phyloP scores from a whole-genome alignment of 2,797 vertebrate genomes.

The Centroberyx gerrardi region DNA sequence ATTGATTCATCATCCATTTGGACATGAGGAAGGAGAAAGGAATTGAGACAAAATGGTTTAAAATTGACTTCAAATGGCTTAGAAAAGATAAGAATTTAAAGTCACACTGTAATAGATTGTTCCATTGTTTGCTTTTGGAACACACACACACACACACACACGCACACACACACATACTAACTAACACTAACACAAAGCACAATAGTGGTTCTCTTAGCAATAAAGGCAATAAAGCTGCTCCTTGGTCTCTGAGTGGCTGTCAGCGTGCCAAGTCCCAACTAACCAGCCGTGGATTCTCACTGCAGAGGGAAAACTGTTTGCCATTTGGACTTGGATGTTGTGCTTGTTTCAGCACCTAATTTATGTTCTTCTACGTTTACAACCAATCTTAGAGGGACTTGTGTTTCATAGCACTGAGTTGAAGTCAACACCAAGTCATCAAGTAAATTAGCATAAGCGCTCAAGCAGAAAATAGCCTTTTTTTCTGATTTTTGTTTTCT shows the following conservation, averaged over 20 bases:
- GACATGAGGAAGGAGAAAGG: no score
- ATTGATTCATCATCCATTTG: no score
- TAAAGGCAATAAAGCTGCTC: no score
- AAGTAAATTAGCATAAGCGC: conserved; percentile 3
- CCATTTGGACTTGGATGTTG: not conserved
- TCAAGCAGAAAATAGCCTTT: conserved; percentile 34
- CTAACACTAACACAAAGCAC: not conserved
- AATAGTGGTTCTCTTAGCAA: no score
- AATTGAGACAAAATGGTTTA: no score
- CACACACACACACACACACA: conserved; percentile 3
- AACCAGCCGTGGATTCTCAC: not conserved
- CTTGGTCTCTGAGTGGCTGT: no score
- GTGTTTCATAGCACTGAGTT: not conserved
- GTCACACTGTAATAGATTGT: no score
- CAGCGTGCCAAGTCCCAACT: not conserved
- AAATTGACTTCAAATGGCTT: no score
- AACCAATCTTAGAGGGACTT: not conserved
- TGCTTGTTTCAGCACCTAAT: not conserved
- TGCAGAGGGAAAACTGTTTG: not conserved
- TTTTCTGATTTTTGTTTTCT: not conserved
- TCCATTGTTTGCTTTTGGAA: no score
- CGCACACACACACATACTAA: not conserved
- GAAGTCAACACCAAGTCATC: conserved; percentile 22
- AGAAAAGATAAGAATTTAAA: no score
- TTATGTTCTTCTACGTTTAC: not conserved